phyloP scores from a whole-genome alignment of 2,888 invertebrate genomes.

The Lordiphosa andalusiaca region DNA sequence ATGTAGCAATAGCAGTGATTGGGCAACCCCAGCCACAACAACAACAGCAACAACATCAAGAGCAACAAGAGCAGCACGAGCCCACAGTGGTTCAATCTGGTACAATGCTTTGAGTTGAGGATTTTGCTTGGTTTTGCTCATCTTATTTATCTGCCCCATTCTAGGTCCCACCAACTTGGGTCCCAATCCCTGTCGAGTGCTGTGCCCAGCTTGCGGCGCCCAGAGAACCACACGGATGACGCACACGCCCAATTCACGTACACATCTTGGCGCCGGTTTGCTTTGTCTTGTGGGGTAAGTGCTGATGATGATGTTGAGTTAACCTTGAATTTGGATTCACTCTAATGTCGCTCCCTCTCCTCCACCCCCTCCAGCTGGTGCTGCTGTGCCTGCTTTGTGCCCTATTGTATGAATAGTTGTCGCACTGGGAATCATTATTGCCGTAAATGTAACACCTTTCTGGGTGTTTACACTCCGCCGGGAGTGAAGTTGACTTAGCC shows the following conservation, averaged over 20 bases:
- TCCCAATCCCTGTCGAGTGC: conserved; percentile 75
- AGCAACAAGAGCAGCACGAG: conserved; percentile 30
- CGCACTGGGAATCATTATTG: conserved; percentile 79
- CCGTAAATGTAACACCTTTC: conserved; percentile 77
- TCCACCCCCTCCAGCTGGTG: conserved; percentile 68
- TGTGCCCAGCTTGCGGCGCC: conserved; percentile 75
- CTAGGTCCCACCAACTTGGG: conserved; percentile 60
- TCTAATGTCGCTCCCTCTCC: no score
- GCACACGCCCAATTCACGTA: conserved; percentile 75
- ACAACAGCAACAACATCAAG: conserved; percentile 27
- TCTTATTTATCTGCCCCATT: conserved; percentile 2
- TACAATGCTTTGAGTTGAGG: conserved; percentile 20
- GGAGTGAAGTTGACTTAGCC: conserved; percentile 28
- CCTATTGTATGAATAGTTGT: conserved; percentile 79
- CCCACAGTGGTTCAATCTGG: conserved; percentile 54
- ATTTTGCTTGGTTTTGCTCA: conserved; percentile 6
- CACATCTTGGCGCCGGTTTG: conserved; percentile 73
- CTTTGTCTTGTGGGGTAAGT: conserved; percentile 77
- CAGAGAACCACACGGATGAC: conserved; percentile 75
- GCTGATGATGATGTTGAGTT: no score
- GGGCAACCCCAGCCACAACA: conserved; percentile 26
- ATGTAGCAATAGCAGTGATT: conserved; percentile 63
- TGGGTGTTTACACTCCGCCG: conserved; percentile 72
- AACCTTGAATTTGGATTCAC: no score
- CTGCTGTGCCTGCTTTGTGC: conserved; percentile 78